Base-by-base conservation (phyloP, 2,888 invertebrate genomes). In the Penaeus monodon region DNA sequence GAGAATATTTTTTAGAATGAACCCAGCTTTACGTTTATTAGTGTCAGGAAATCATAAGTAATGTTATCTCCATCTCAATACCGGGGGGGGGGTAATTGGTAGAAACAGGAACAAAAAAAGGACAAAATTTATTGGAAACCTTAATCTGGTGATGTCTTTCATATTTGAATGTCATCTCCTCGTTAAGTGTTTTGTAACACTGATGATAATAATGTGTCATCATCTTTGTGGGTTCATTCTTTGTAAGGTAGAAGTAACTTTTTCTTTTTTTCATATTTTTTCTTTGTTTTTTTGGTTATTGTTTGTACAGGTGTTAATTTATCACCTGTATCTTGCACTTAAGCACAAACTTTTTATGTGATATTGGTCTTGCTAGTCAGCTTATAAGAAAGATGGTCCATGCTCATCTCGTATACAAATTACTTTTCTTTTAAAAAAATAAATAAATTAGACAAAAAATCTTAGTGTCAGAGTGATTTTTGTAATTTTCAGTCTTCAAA, bases 71-170 rank as follows among this genome's bases (percentile, higher is more conserved):
- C 84, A 65, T 70, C 29, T 63, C 22, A 74, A 64, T 27, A 64
- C 57, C 20, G n/a, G n/a, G n/a, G n/a, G n/a, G n/a, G n/a, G n/a
- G 38, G 44, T 64, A 49, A 24, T 83, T 64, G 20, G 76, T 24
- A 76, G 57, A 24, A 24, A 27, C 44, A 49, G 73, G 73, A 77
- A 66, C n/a, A 78, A 78, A 49, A 49, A 63, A 38, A 27, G 10
- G 57, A 29, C 27, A 63, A 77, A 70, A 77, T 12, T n/a, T 77
- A 77, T 49, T 49, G 44, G 70, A 82, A 66, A 76, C 77, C 77
- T 81, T 86, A n/a, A 82, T 82, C 86, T 70, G 77, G 76, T 76
- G 82, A 82, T 82, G 81, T 86, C 86, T 82, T 81, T 86, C 77
- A 82, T 76, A 76, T 68, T 77, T 65, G 68, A 82, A 86, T 76